A percentile compares a stretch with the other conserved stretches of the same genome.
These are phyloP conservation scores for Chlorodrepanis virens DNA, from an alignment of 2,113 vertebrate species.

Conservation along the genomic window DNA sequence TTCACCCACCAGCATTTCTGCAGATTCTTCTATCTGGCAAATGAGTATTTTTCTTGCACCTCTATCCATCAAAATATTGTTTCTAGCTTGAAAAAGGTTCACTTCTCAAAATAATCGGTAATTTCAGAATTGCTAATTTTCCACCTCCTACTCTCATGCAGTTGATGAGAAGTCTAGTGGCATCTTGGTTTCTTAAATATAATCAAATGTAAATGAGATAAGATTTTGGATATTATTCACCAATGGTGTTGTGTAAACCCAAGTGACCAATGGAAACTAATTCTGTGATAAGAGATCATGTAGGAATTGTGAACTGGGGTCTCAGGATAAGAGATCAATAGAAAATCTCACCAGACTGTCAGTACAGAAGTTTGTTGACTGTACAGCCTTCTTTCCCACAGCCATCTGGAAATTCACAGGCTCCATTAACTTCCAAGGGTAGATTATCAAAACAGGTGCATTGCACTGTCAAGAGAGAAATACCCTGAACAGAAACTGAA, in stretches of 20 bases:
- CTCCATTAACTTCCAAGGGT: constrained; percentile 32
- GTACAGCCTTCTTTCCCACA: neutral
- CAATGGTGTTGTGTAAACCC: neutral
- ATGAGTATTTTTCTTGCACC: neutral
- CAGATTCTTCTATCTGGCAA: neutral
- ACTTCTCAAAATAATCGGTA: neutral
- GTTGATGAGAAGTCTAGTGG: neutral
- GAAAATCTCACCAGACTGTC: neutral
- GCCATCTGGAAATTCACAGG: constrained; percentile 26
- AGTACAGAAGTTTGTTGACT: neutral
- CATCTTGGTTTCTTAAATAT: neutral
- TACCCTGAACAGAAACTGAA: neutral
- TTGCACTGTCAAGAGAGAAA: neutral
- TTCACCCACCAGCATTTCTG: neutral
- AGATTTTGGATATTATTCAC: neutral
- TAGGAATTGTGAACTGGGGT: neutral
- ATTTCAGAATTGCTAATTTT: neutral
- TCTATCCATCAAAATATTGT: neutral
- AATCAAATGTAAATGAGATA: neutral
- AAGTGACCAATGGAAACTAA: neutral
- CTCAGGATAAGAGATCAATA: neutral
- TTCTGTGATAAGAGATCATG: neutral
- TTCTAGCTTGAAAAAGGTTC: neutral
- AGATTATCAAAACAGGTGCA: constrained; percentile 14
- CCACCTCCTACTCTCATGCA: neutral